Base-by-base conservation (phyloP, 2,888 invertebrate genomes). In the Amphipoea lucens region DNA sequence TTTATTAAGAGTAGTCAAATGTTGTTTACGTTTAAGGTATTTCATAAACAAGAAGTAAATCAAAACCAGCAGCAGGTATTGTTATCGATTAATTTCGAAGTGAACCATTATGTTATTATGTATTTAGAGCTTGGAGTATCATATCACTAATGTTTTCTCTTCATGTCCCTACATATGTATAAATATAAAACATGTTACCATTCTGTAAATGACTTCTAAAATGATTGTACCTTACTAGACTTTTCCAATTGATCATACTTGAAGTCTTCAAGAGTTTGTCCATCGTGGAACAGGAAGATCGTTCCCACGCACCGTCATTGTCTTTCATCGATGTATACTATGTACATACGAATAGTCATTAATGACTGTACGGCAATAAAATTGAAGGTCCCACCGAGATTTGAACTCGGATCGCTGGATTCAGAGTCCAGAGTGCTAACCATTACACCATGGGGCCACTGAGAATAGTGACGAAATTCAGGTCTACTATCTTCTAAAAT, bases 351-450 rank as follows among this genome's bases (percentile, higher is more conserved):
- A 67, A n/a, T 42, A 42, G 9, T 42, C 45, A 45, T 17, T n/a
- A 67, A 17, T 4, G 6, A 23, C 9, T 17, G 45, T 48, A 29
- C 6, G 29, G 29, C 36, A 70, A 62, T 67, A 88, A 90, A 90
- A 90, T 90, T 70, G 42, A 1, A 96, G 98, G 98, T 98, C 97
- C 98, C 98, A 98, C 98, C 98, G 98, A 98, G 98, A 98, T 97
- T 98, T 98, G 98, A 98, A 98, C 98, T 98, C 98, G 97, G 98
- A 98, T 98, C 98, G 97, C 97, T 98, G 98, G 98, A 98, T 98
- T 98, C 98, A 98, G 97, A 98, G 98, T 98, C 98, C 98, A 98
- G 97, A 98, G 98, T 98, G 98, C 98, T 98, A 97, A 98, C 98
- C 98, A 97, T 98, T 98, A 98, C 97, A 97, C 97, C 97, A 97